Evolutionary conservation across 2,888 invertebrate species (phyloP).

Genomic region (Lutraria lutraria): DNA sequence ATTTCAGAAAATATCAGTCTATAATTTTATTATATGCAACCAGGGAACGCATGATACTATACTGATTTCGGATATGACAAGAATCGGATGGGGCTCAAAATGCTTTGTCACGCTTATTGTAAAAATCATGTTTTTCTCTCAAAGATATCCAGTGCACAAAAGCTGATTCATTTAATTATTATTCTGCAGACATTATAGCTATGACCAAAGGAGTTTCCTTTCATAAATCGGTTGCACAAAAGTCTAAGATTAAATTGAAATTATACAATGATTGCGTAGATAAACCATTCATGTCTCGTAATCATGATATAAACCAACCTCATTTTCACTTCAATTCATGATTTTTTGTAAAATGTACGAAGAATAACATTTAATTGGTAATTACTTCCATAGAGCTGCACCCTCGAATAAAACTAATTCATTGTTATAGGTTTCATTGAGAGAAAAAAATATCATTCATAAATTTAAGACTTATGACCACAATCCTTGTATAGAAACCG

Average conservation of each 20-base stretch:
- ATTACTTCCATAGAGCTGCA: not conserved
- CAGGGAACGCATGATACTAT: not conserved
- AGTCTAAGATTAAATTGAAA: not conserved
- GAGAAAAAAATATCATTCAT: slow-evolving; percentile 11
- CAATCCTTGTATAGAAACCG: not conserved
- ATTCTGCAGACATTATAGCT: not conserved
- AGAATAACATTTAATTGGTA: not conserved
- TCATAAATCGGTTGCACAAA: not conserved
- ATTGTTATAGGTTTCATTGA: not conserved
- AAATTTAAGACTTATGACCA: not conserved
- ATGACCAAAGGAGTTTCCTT: not conserved
- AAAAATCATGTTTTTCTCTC: not conserved
- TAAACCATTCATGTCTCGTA: not conserved
- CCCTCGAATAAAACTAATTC: not conserved
- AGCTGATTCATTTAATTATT: not conserved
- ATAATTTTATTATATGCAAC: too few relatives aligned
- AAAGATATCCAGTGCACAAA: not conserved
- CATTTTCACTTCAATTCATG: slow-evolving; percentile 4
- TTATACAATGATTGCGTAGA: too few relatives aligned
- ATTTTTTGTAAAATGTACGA: not conserved
- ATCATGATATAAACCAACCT: not conserved
- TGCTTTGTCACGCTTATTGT: not conserved
- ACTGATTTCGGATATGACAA: slow-evolving; percentile 11
- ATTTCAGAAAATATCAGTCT: too few relatives aligned
- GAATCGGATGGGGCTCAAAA: not conserved